A percentile compares a stretch with the other conserved stretches of the same genome.
These are phyloP conservation scores for Musca domestica DNA, from an alignment of 1,140 invertebrate genomes.

Conservation along the genomic window DNA sequence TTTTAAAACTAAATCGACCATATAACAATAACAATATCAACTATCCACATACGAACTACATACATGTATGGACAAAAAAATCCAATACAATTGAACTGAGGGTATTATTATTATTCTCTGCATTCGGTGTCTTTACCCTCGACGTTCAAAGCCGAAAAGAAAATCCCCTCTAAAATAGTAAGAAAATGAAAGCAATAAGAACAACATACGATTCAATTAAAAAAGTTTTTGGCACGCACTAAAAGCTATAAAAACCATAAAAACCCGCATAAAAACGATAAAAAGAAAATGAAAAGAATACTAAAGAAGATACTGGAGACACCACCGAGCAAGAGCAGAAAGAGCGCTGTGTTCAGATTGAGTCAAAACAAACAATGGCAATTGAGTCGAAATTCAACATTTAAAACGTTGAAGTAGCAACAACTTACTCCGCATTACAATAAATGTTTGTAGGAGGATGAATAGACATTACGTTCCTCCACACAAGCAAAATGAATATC, in stretches of 20 bases:
- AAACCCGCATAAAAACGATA: conserved; percentile 52
- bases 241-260: conserved; percentile 54
- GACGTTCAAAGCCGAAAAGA: neutral
- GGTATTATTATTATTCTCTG: no score
- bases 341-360: neutral
- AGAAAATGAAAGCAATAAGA: conserved; percentile 4
- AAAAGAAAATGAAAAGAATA: conserved; percentile 53
- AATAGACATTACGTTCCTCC: neutral
- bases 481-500: neutral
- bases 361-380: neutral
- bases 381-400: conserved; percentile 4
- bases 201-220: conserved; percentile 46
- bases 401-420: no score
- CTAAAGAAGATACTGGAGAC: neutral
- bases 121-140: no score
- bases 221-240: conserved; percentile 53
- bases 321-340: neutral
- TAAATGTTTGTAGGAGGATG: neutral
- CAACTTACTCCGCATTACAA: neutral
- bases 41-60: no score
- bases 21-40: no score
- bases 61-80: no score
- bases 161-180: neutral
- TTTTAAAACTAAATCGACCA: no score
- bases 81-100: no score